These are phyloP conservation scores for Aspidapion aeneum DNA, from an alignment of 2,888 invertebrate species.

Conservation along the genomic window DNA sequence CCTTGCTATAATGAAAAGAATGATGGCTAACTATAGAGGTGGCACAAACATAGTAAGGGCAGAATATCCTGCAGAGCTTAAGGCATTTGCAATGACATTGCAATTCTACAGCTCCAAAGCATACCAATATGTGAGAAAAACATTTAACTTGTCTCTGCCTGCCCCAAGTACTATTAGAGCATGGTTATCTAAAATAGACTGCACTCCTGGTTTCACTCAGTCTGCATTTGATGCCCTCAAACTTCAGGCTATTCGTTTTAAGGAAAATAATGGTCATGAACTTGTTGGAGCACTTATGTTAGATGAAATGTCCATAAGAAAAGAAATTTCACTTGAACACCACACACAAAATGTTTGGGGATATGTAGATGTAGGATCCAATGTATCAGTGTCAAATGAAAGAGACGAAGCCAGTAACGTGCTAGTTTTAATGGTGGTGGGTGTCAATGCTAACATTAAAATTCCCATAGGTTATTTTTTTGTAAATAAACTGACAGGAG, in stretches of 20 bases:
- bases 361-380: slow-evolving; percentile 12
- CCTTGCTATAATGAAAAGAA: neutral
- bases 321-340: slow-evolving; percentile 5
- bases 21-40: neutral
- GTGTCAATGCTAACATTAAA: slow-evolving; percentile 6
- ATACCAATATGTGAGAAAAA: slow-evolving; percentile 14
- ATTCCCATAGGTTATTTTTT: slow-evolving; percentile 13
- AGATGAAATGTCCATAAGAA: slow-evolving; percentile 16
- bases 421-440: slow-evolving; percentile 12
- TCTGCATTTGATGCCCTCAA: slow-evolving; percentile 6
- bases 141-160: slow-evolving; percentile 13
- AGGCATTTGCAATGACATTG: slow-evolving; percentile 14
- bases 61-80: slow-evolving; percentile 10
- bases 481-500: slow-evolving; percentile 6
- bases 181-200: slow-evolving; percentile 11
- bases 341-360: slow-evolving; percentile 6
- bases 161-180: slow-evolving; percentile 2
- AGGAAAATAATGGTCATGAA: neutral
- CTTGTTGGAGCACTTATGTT: slow-evolving; percentile 3
- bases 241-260: neutral
- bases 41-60: too few species aligned
- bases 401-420: slow-evolving; percentile 6
- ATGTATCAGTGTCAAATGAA: neutral
- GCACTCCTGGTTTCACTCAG: slow-evolving; percentile 12
- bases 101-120: slow-evolving; percentile 14